Conservation (phyloP, 2,113 vertebrate species). For the Saguinus midas region DNA sequence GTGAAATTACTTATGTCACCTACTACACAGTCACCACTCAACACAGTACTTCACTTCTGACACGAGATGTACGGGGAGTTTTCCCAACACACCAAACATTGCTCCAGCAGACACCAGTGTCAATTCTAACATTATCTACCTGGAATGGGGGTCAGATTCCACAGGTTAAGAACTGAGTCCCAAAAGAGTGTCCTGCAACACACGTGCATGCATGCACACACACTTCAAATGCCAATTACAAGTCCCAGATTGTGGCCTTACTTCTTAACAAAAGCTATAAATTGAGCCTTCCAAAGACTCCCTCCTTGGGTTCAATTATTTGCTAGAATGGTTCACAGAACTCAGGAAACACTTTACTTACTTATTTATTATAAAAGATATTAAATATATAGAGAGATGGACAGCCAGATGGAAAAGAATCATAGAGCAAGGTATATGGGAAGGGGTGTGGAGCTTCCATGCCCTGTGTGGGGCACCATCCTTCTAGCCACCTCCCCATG, state of each 20-base stretch:
- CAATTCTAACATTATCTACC: neutral
- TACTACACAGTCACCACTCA: neutral
- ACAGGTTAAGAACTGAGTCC: neutral
- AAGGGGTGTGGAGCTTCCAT: neutral
- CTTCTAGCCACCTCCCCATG: neutral
- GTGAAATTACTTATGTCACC: neutral
- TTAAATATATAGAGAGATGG: neutral
- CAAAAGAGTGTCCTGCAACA: neutral
- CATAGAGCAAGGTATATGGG: neutral
- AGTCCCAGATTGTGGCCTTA: neutral
- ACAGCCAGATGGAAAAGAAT: neutral
- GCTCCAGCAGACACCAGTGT: neutral
- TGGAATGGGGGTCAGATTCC: neutral
- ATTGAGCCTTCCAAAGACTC: neutral
- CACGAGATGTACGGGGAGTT: neutral
- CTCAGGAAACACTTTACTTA: neutral
- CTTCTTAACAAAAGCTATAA: neutral
- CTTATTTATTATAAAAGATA: neutral
- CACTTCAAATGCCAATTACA: neutral
- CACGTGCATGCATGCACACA: too few relatives aligned
- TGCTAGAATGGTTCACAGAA: neutral
- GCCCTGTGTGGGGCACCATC: neutral
- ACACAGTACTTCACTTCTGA: neutral
- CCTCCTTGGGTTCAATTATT: neutral
- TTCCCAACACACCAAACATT: neutral